Conservation (phyloP, 2,888 invertebrate genomes). For the Cryptus viduatorius region DNA sequence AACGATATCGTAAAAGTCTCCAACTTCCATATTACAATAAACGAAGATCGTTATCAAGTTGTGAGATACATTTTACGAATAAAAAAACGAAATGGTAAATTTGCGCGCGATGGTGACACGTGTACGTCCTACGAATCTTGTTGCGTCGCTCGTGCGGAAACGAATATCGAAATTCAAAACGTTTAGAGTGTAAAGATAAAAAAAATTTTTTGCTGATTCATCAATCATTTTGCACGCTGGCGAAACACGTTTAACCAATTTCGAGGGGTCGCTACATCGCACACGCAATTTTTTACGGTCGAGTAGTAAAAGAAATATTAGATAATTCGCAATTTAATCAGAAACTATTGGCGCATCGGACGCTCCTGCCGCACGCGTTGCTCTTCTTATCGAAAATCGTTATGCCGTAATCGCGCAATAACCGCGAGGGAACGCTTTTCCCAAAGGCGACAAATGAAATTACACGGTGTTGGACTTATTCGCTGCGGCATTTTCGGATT, state of each 20-base stretch:
- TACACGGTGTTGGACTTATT: slow-evolving; percentile 15
- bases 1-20: slow-evolving; percentile 6
- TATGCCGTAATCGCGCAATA: slow-evolving; percentile 4
- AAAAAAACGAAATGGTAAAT: background rate
- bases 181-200: background rate
- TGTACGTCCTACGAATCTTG: background rate
- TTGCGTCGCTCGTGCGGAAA: background rate
- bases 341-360: background rate
- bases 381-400: slow-evolving; percentile 29
- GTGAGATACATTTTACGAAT: background rate
- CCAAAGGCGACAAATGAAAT: slow-evolving; percentile 53
- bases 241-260: background rate
- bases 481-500: background rate
- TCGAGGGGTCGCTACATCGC: background rate
- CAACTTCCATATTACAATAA: background rate
- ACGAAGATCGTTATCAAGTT: background rate
- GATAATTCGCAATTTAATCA: background rate
- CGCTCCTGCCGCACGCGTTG: background rate
- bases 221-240: background rate
- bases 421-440: background rate
- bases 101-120: slow-evolving; percentile 1
- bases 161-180: background rate
- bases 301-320: background rate
- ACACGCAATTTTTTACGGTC: background rate
- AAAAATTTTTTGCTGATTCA: background rate